These are phyloP conservation scores for Euura saliciscinereae DNA, from an alignment of 1,140 invertebrate species.

Conservation along the genomic window DNA sequence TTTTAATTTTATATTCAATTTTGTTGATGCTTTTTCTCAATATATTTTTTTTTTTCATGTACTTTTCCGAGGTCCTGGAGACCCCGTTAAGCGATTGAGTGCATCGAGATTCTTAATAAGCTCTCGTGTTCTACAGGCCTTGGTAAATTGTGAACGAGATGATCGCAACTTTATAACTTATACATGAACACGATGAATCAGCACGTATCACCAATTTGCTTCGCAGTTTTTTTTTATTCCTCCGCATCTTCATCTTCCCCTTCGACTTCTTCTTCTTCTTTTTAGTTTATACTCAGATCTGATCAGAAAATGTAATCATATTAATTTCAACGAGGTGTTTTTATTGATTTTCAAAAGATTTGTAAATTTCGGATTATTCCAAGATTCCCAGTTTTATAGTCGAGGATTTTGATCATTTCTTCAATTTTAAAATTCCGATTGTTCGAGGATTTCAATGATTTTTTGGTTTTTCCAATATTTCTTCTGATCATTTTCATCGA, in stretches of 20 bases:
- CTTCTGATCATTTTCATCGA: too few relatives aligned
- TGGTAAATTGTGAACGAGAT: background rate
- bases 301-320: background rate
- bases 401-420: too few relatives aligned
- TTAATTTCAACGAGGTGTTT: background rate
- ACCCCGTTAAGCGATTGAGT: background rate
- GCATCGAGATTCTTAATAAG: background rate
- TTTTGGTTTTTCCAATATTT: too few relatives aligned
- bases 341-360: background rate
- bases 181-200: background rate
- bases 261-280: too few relatives aligned
- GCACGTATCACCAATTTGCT: slow-evolving; percentile 1
- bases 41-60: background rate
- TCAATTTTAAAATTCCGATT: too few relatives aligned
- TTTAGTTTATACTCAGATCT: background rate
- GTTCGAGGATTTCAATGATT: too few relatives aligned
- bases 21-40: too few relatives aligned
- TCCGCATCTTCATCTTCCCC: too few relatives aligned
- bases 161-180: background rate
- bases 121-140: background rate
- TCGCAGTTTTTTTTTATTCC: background rate
- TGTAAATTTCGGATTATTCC: background rate
- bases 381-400: too few relatives aligned
- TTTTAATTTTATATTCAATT: too few relatives aligned
- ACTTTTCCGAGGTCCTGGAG: background rate